phyloP scores from a whole-genome alignment of 2,797 vertebrate genomes.

The Selene dorsalis region DNA sequence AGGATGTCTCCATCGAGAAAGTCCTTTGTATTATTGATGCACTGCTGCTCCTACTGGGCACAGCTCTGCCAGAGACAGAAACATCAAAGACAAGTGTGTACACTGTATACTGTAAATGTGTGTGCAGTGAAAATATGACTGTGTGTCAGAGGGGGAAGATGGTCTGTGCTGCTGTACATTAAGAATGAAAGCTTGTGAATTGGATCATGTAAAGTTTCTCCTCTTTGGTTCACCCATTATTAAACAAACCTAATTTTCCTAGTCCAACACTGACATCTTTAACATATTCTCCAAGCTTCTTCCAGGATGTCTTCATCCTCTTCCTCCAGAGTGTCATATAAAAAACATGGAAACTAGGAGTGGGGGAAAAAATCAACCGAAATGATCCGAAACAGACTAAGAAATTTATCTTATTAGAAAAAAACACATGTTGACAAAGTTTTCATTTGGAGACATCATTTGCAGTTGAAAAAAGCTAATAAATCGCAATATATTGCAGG shows the following conservation, averaged over 20 bases:
- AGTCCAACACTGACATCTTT: neutral
- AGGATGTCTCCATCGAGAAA: slow-evolving; percentile 64
- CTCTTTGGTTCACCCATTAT: slow-evolving; percentile 10
- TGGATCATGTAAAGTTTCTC: slow-evolving; percentile 11
- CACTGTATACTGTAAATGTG: slow-evolving; percentile 17
- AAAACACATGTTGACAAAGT: too few relatives aligned
- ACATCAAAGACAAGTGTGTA: slow-evolving; percentile 53
- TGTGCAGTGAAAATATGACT: slow-evolving; percentile 16
- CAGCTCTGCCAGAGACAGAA: slow-evolving; percentile 29
- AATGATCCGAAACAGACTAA: too few relatives aligned
- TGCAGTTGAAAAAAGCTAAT: too few relatives aligned
- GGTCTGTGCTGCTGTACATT: slow-evolving; percentile 10
- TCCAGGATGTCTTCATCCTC: slow-evolving; percentile 1
- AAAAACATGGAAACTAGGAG: neutral
- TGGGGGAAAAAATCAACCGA: too few relatives aligned
- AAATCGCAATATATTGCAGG: too few relatives aligned
- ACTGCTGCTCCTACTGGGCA: slow-evolving; percentile 50
- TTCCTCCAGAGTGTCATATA: slow-evolving; percentile 13
- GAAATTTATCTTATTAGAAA: too few relatives aligned
- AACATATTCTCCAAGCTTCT: neutral
- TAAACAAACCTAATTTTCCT: neutral
- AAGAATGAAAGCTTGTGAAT: slow-evolving; percentile 11
- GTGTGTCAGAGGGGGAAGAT: neutral
- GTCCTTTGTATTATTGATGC: slow-evolving; percentile 70
- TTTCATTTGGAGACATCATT: too few relatives aligned